A percentile compares a stretch with the other conserved stretches of the same genome.
Conservation (phyloP, 35 echinoderm and acorn worm species). For the Eucidaris tribuloides region DNA sequence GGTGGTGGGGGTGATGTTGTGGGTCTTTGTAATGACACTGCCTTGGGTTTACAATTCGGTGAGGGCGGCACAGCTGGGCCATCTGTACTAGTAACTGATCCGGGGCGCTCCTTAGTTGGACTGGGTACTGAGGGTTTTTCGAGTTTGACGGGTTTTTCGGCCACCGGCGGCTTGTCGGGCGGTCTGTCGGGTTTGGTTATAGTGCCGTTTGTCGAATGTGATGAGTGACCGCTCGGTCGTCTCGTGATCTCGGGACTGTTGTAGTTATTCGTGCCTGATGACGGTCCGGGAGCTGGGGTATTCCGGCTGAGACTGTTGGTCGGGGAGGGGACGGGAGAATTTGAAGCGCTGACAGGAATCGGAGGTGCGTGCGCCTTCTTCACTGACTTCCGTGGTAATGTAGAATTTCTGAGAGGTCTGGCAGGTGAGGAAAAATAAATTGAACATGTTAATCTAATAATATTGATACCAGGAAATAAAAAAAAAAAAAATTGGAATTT, state of each 20-base stretch:
- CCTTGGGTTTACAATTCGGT: constrained; percentile 1
- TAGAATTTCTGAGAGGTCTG: constrained; percentile 18
- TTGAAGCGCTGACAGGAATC: not conserved
- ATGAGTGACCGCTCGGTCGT: not conserved
- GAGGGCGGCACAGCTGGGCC: not conserved
- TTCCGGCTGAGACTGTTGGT: constrained; percentile 10
- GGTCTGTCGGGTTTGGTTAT: constrained; percentile 6
- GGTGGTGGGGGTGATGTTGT: not conserved
- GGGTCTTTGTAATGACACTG: constrained; percentile 9
- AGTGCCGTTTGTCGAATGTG: not conserved
- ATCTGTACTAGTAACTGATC: not conserved
- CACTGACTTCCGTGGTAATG: constrained; percentile 21
- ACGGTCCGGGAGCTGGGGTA: not conserved
- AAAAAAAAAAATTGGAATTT: no score
- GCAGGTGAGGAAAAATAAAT: no score
- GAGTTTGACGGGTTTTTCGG: not conserved
- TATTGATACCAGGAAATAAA: no score
- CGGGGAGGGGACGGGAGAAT: not conserved
- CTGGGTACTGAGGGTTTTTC: constrained; percentile 19
- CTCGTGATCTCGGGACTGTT: not conserved
- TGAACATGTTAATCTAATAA: no score
- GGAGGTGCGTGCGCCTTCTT: constrained; percentile 12
- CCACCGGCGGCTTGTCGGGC: constrained; percentile 2
- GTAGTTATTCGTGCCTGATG: not conserved
- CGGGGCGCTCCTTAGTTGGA: constrained; percentile 21